Evolutionary conservation across 2,113 vertebrate species (phyloP), one percentile per base, ranked within the genome.

Genomic region (Muntiacus reevesi): DNA sequence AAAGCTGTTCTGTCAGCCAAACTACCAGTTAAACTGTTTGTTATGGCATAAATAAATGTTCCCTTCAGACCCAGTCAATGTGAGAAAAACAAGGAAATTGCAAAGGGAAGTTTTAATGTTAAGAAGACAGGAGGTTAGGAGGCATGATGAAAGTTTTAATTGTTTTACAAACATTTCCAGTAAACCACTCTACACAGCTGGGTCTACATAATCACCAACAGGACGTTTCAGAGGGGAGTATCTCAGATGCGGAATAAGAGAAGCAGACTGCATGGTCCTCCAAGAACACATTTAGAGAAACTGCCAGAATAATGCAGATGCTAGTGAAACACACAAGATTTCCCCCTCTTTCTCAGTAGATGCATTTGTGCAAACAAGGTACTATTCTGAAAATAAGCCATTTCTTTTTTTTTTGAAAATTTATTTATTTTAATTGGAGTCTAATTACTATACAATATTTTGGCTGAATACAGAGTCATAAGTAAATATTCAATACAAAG

Each of bases 1-100:
- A 97, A 97, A 97, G 96, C 82, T 95, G 78, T 62, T 94, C 91
- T 96, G 93, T 91, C 91, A 94, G 89, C 71, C 91, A 95, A 96
- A 95, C 91, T 94, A 96, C 76, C 96, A 95, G 92, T 87, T 92
- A 91, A 64, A 43, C 67, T 96, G 87, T 96, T 96, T 97, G 45
- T 36, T 45, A 91, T 33, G 36, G 76, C 95, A 91, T 88, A 93
- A 94, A 89, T 93, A 97, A 97, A 92, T 28, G 91, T 67, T 95
- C 89, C 89, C 54, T 94, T 93, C 50, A 57, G 57, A 94, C 84
- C 40, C 57, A 96, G 93, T 78, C 93, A 96, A 91, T 57, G 71
- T 64, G 84, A 97, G 93, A 94, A 94, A 98, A 97, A 83, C 96
- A 97, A 93, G 62, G 91, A 94, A 91, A 96, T 93, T 86, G 89